Percentiles rank a stretch among this genome's conserved stretches.
Evolutionary conservation across 1,140 invertebrate genomes (phyloP).

Genomic region (Anthonomus grandis): DNA sequence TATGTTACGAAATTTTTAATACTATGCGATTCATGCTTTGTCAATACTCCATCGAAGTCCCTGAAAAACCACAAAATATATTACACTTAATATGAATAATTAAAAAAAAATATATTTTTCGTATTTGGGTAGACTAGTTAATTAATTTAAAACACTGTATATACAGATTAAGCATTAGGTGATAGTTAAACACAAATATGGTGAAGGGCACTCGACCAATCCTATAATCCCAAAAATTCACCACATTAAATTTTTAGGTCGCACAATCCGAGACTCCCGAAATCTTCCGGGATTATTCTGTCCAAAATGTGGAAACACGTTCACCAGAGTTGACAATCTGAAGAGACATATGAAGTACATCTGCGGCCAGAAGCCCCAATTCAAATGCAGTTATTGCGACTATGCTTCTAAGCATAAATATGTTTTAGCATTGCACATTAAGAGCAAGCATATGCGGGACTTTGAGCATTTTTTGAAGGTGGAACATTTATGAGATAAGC

Average conservation of each 20-base stretch:
- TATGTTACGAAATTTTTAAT: too few relatives aligned
- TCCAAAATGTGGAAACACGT: slow-evolving; percentile 34
- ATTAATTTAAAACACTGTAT: too few relatives aligned
- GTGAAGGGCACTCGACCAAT: neutral
- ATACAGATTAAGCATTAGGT: too few relatives aligned
- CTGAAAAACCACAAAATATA: too few relatives aligned
- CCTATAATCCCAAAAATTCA: neutral
- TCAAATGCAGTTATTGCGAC: slow-evolving; percentile 52
- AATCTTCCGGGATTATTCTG: slow-evolving; percentile 22
- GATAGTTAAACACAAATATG: too few relatives aligned
- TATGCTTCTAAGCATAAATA: slow-evolving; percentile 50
- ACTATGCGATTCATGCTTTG: too few relatives aligned
- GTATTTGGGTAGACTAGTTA: too few relatives aligned
- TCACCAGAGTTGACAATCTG: slow-evolving; percentile 46
- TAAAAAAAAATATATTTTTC: too few relatives aligned
- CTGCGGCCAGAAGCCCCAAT: slow-evolving; percentile 54
- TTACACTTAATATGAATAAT: too few relatives aligned
- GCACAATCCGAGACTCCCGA: neutral
- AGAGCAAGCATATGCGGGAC: slow-evolving; percentile 24
- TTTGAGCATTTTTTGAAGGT: slow-evolving; percentile 9
- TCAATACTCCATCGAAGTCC: too few relatives aligned
- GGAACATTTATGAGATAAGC: too few relatives aligned
- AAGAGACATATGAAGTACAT: slow-evolving; percentile 72
- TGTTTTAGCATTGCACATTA: slow-evolving; percentile 35
- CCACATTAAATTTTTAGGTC: slow-evolving; percentile 13